Conservation (phyloP, 2,113 vertebrate species). For the Uropsilus gracilis region DNA sequence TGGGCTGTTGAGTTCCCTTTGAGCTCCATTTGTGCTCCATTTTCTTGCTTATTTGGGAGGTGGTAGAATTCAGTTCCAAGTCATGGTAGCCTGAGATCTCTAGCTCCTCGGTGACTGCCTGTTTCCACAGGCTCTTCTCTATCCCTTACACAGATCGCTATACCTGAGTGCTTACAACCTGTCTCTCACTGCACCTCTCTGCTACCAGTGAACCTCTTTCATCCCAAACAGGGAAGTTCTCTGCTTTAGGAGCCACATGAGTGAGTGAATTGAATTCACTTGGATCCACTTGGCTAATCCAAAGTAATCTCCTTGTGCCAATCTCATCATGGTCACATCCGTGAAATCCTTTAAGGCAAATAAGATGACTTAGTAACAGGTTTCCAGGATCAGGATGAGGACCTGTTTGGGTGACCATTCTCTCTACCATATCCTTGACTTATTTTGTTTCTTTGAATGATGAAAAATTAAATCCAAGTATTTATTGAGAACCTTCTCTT, state of each 20-base stretch:
- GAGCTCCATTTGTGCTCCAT: background rate
- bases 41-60: background rate
- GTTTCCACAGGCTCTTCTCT: background rate
- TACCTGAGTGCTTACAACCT: background rate
- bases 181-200: background rate
- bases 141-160: background rate
- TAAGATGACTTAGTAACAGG: background rate
- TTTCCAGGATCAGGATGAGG: background rate
- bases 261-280: background rate
- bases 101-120: background rate
- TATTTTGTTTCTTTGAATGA: background rate
- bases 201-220: background rate
- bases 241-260: background rate
- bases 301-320: background rate
- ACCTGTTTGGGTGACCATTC: background rate
- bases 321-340: background rate
- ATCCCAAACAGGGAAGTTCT: background rate
- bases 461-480: background rate
- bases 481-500: background rate
- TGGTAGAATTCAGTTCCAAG: background rate
- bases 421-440: background rate
- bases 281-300: background rate
- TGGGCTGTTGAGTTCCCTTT: background rate
- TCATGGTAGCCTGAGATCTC: accelerated
- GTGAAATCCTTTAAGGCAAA: background rate